Conservation (phyloP, 2,797 vertebrate species). For the Scyliorhinus canicula region DNA sequence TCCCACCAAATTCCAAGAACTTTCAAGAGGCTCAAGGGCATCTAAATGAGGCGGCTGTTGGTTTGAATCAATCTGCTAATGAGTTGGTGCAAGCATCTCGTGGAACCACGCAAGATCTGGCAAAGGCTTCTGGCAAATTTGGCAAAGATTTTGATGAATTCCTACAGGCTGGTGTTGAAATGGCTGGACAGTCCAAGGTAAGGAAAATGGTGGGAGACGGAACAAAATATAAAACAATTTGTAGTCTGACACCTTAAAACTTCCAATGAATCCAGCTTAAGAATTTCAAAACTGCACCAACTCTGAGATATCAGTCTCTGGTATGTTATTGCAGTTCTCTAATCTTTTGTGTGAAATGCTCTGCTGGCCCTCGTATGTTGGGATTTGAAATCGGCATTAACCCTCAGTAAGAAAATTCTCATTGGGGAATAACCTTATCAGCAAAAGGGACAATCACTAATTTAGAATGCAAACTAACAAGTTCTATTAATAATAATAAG, state of each 20-base stretch:
- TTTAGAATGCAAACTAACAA: too few relatives aligned
- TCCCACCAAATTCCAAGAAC: slow-evolving; percentile 79
- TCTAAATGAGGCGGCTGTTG: slow-evolving; percentile 78
- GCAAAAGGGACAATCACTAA: too few relatives aligned
- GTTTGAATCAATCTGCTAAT: slow-evolving; percentile 89
- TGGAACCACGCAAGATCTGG: slow-evolving; percentile 83
- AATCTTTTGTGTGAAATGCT: not conserved
- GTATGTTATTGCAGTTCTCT: not conserved
- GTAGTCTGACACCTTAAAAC: not conserved
- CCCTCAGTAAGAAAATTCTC: too few relatives aligned
- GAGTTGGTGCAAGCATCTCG: slow-evolving; percentile 89
- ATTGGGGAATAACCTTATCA: too few relatives aligned
- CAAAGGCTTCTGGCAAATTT: slow-evolving; percentile 85
- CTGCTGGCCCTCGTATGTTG: not conserved
- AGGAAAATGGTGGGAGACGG: slow-evolving; percentile 35
- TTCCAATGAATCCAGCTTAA: not conserved
- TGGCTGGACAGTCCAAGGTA: slow-evolving; percentile 91
- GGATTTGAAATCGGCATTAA: too few relatives aligned
- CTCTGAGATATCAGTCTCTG: too few relatives aligned
- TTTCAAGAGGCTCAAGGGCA: slow-evolving; percentile 90
- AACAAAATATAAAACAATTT: not conserved
- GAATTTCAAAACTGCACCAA: not conserved
- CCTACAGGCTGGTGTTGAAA: slow-evolving; percentile 88
- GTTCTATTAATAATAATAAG: too few relatives aligned
- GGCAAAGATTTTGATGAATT: slow-evolving; percentile 89